A percentile compares a stretch with the other conserved stretches of the same genome.
phyloP scores from a whole-genome alignment of 2,113 vertebrate genomes.

The Heterochromis multidens region DNA sequence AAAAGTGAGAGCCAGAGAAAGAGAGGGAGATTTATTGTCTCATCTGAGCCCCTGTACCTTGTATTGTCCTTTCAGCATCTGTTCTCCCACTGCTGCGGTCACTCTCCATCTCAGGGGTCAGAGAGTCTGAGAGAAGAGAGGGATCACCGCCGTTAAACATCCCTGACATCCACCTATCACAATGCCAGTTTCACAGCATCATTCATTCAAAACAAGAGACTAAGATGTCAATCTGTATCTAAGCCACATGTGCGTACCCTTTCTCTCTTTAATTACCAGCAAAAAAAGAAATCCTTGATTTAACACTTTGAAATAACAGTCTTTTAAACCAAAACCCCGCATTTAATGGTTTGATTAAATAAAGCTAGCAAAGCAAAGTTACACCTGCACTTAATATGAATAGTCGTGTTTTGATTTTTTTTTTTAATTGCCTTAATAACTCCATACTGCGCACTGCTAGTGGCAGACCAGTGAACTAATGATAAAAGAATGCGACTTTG shows the following conservation, averaged over 20 bases:
- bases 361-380: not conserved
- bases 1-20: slow-evolving; percentile 59
- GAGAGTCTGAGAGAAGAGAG: slow-evolving; percentile 94
- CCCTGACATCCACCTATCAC: slow-evolving; percentile 72
- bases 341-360: not conserved
- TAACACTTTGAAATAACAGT: not conserved
- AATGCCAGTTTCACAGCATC: slow-evolving; percentile 56
- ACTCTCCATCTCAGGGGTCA: slow-evolving; percentile 99
- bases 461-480: not conserved
- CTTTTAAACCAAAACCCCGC: not conserved
- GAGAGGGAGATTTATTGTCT: slow-evolving; percentile 92
- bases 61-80: slow-evolving; percentile 99
- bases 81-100: slow-evolving; percentile 99
- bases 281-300: not conserved
- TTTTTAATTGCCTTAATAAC: not conserved
- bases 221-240: slow-evolving; percentile 7
- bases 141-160: slow-evolving; percentile 82
- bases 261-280: not conserved
- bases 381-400: not conserved
- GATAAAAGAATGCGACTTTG: not conserved
- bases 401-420: not conserved
- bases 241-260: not conserved
- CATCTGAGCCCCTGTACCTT: slow-evolving; percentile 97
- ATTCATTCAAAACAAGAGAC: slow-evolving; percentile 60
- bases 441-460: not conserved